phyloP scores from a whole-genome alignment of 2,113 vertebrate species.

The Arenaria interpres region DNA sequence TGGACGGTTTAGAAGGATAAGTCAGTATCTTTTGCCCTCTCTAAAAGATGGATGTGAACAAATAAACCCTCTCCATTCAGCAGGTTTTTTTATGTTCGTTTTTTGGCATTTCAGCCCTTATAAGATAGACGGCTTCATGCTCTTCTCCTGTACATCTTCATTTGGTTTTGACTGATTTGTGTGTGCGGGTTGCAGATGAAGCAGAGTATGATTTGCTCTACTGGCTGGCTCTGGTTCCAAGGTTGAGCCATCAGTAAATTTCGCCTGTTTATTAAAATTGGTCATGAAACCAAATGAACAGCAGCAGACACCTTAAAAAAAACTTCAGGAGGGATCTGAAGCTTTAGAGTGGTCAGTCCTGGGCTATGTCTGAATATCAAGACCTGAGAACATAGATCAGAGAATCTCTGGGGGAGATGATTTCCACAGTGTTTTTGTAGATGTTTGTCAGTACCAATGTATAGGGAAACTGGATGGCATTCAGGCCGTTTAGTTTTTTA shows the following conservation, averaged over 20 bases:
- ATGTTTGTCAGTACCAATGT: not conserved
- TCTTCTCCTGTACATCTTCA: not conserved
- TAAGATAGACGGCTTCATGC: not conserved
- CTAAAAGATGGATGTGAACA: not conserved
- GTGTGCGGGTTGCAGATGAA: not conserved
- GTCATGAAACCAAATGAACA: not conserved
- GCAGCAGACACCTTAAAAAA: not conserved
- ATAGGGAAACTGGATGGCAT: not conserved
- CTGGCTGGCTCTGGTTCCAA: not conserved
- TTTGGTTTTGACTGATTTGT: not conserved
- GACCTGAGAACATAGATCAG: not conserved
- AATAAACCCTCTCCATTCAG: not conserved
- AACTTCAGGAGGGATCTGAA: not conserved
- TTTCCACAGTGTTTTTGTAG: not conserved
- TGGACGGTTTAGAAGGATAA: not conserved
- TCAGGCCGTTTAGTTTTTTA: not conserved
- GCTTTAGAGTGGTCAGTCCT: not conserved
- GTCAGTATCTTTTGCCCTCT: not conserved
- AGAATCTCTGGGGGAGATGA: not conserved
- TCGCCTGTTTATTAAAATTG: not conserved
- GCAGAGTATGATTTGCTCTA: not conserved
- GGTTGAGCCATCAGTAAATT: not conserved
- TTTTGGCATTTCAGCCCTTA: not conserved
- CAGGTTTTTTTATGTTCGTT: not conserved
- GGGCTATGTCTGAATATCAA: not conserved